Percentiles rank a stretch among this genome's conserved stretches.
phyloP scores from a whole-genome alignment of 2,888 invertebrate species.

The Hirtodrosophila confusa region DNA sequence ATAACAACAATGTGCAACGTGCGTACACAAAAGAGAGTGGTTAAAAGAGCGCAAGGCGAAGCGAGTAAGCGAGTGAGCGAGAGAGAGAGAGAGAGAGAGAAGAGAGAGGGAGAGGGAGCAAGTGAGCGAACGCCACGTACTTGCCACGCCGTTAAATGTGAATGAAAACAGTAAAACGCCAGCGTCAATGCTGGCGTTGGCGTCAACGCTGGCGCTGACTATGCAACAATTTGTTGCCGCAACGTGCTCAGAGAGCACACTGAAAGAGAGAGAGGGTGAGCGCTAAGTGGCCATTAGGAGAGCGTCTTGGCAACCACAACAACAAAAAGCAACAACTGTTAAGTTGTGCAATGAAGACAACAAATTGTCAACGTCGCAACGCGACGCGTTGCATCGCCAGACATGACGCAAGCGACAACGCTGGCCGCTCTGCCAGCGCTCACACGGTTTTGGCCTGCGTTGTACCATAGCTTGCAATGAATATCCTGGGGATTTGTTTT shows the following conservation, averaged over 20 bases:
- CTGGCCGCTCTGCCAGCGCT: constrained; percentile 9
- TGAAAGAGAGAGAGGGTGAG: neutral
- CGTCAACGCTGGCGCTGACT: constrained; percentile 39
- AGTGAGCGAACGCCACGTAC: constrained; percentile 17
- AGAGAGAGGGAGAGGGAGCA: constrained; percentile 12
- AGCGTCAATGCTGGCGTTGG: constrained; percentile 13
- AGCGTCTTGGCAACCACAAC: constrained; percentile 20
- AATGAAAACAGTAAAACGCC: constrained; percentile 49
- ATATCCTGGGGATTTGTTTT: constrained; percentile 29
- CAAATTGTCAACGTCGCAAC: constrained; percentile 37
- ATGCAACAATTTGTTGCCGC: constrained; percentile 77
- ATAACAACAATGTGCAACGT: constrained; percentile 52
- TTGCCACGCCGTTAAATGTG: constrained; percentile 45
- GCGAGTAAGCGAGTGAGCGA: neutral
- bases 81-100: constrained; percentile 12
- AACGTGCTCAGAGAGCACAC: constrained; percentile 34
- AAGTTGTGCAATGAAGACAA: constrained; percentile 37
- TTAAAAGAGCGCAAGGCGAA: neutral
- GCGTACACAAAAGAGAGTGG: constrained; percentile 13
- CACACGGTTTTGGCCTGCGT: neutral
- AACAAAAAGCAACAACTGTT: constrained; percentile 32
- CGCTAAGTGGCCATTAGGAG: neutral
- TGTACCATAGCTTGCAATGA: constrained; percentile 8
- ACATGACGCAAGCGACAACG: constrained; percentile 44
- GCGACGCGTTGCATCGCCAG: constrained; percentile 4